phyloP scores from a whole-genome alignment of 35 echinoderm and acorn worm genomes.

The Ophioderma brevispina region DNA sequence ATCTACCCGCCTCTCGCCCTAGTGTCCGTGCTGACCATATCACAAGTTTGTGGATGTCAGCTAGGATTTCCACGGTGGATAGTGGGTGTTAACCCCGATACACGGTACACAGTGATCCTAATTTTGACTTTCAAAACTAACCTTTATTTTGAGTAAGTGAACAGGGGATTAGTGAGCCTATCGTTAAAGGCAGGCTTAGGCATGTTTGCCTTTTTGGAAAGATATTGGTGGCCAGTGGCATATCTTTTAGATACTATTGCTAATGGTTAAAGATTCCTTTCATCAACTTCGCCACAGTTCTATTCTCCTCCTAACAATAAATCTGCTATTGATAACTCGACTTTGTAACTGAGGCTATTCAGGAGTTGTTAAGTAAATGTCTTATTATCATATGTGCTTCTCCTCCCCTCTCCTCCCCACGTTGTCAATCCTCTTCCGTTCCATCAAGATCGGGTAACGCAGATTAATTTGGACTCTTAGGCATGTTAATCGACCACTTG shows the following conservation, averaged over 20 bases:
- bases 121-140: no score
- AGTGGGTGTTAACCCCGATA: no score
- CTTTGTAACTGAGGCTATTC: constrained; percentile 33
- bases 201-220: background rate
- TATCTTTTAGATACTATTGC: no score
- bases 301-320: constrained; percentile 22
- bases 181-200: background rate
- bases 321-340: background rate
- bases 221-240: constrained; percentile 1
- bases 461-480: constrained; percentile 31
- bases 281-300: background rate
- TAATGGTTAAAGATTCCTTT: constrained; percentile 46
- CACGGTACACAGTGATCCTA: background rate
- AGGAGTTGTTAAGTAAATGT: background rate
- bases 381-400: background rate
- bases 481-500: constrained; percentile 27
- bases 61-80: no score
- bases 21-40: no score
- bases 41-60: no score
- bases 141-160: background rate
- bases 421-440: constrained; percentile 33
- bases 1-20: no score
- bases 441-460: background rate
- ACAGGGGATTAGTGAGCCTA: background rate
- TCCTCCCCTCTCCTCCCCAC: no score